These are phyloP conservation scores for Sarotherodon lohbergeri DNA, from an alignment of 2,113 vertebrate genomes.

Conservation along the genomic window DNA sequence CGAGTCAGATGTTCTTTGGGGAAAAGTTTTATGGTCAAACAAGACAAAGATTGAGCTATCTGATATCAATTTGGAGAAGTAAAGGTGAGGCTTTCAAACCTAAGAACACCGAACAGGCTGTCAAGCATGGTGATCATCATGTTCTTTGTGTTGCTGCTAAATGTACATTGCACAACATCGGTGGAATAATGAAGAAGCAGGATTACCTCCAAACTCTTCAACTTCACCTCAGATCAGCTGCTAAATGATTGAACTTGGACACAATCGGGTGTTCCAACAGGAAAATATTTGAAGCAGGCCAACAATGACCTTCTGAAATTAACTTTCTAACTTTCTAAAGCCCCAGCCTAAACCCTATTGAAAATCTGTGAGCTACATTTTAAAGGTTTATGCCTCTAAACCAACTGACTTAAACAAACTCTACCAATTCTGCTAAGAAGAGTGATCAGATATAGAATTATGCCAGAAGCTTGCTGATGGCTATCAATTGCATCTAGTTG, in stretches of 20 bases:
- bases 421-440: neutral
- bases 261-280: neutral
- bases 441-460: neutral
- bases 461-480: neutral
- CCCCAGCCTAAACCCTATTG: neutral
- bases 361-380: neutral
- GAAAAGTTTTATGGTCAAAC: neutral
- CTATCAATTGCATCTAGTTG: neutral
- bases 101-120: neutral
- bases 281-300: neutral
- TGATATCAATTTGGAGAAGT: neutral
- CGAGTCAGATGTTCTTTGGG: neutral
- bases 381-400: neutral
- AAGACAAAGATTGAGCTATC: neutral
- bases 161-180: neutral
- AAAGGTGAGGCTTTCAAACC: neutral
- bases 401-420: accelerated
- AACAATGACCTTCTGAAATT: neutral
- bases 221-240: neutral
- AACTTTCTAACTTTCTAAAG: neutral
- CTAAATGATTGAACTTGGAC: neutral
- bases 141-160: too few species aligned
- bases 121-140: neutral
- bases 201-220: neutral
- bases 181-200: neutral